Evolutionary conservation across 1,140 invertebrate genomes (phyloP), one percentile per base, ranked within the genome.

Genomic region (Drosophila busckii): DNA sequence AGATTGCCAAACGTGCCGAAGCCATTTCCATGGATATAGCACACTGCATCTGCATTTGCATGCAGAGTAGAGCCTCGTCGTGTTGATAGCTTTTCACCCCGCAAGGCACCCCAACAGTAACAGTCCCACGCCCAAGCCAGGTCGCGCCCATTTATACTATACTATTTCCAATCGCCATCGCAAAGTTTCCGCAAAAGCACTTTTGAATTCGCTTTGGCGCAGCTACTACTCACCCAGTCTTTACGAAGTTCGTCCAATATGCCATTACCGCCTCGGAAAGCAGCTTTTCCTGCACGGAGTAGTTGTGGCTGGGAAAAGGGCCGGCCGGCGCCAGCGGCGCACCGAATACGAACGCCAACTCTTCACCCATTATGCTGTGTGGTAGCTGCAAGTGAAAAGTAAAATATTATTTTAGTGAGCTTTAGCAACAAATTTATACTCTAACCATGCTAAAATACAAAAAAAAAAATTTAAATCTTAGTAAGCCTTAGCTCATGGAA

Each of bases 301-400:
- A 97, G 55, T 92, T 90, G 32, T 90, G 89, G 31, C 73, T 84
- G 31, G 91, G 90, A 70, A 94, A 94, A 62, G 95, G 94, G 61
- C 93, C 92, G 7, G 91, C 90, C 3, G 91, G 91, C 28, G 93
- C 92, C 28, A 98, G 87, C 4, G 97, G 97, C 5, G 95, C 93
- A 2, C 97, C 97, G 53, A 98, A 93, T 17, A 98, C 90, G 76
- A 97, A 98, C 0, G 96, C 92, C 70, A 99, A 78, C 80, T 98
- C 97, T 85, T 98, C 96, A 0, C 97, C 97, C 64, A 94, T 92
- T 4, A 97, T 91, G 55, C 89, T 91, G 80, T 91, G 91, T 19
- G 86, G 83, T 41, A 87, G 40, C 84, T 87, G 66, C 23, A 69
- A 80, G 59, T 58, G 29, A 48, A 73, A 44, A 40, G 29, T 9